Base-by-base conservation (phyloP, 2,113 vertebrate genomes). In the Strix uralensis region DNA sequence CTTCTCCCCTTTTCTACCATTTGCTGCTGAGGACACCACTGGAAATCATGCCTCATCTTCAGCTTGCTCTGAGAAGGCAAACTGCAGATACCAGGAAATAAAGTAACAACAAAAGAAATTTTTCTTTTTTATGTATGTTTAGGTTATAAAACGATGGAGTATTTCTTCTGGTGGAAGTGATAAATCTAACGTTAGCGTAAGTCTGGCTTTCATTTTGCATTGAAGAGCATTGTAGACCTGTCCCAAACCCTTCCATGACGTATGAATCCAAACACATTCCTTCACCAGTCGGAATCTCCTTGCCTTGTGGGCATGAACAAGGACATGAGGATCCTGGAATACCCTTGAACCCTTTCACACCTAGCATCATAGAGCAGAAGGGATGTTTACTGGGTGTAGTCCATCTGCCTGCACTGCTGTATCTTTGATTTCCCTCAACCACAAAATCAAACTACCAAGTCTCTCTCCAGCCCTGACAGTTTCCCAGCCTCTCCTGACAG, bases 161-260 rank as follows among this genome's bases (percentile, higher is more conserved):
- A 86, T 98, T 98, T 99, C 98, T 86, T 98, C 98, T 90, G 98
- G 98, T 94, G 98, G 98, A 98, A 98, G 98, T 80, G 98, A 99
- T 98, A 99, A 98, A 98, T 98, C 98, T 97, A 99, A 98, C 67
- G 62, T 98, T 96, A 98, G 98, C n/a, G 94, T 98, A 98, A 98
- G 98, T 94, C 82, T 87, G 70, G 38, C 81, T 94, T 94, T 66
- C 5, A 2, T 67, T 54, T 94, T 77, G 44, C 63, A 34, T 42
- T 54, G 57, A 74, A 93, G 86, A 96, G 13, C 83, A 42, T 49
- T 62, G 54, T 55, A 72, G 67, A 49, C 38, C 11, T 38, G 1
- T 55, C 62, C 77, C 79, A 63, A 38, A 46, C 21, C 62, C 36
- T 74, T 47, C 70, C 81, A 30, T 70, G 26, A 29, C 0, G 27